These are phyloP conservation scores for Chalcis sispes DNA, from an alignment of 2,888 invertebrate genomes.

Conservation along the genomic window DNA sequence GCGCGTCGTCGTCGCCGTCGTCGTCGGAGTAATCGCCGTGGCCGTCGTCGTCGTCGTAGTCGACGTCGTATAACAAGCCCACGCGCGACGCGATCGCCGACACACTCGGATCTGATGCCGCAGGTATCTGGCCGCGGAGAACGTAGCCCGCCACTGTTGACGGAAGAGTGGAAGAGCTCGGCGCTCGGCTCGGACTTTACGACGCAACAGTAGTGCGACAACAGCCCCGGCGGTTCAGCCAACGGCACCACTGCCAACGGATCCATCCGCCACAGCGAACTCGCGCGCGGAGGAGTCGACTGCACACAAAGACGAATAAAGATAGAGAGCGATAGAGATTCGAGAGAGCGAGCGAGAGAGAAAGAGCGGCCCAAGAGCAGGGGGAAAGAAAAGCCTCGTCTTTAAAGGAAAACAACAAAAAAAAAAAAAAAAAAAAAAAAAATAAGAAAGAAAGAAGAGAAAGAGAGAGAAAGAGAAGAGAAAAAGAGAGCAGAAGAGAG, in stretches of 20 bases:
- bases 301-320: no score
- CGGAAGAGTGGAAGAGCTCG: neutral
- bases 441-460: neutral
- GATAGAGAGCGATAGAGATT: no score
- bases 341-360: no score
- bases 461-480: constrained; percentile 14
- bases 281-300: no score
- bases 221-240: neutral
- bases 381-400: no score
- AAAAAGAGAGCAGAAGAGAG: constrained; percentile 11
- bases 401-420: neutral
- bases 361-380: no score
- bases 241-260: no score
- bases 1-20: constrained; percentile 3
- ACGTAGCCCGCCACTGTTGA: neutral
- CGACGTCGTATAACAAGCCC: neutral
- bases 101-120: constrained; percentile 2
- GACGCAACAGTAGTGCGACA: neutral
- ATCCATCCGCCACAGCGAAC: no score
- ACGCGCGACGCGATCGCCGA: constrained; percentile 7
- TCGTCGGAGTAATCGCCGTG: neutral
- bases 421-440: no score
- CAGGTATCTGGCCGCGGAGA: neutral
- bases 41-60: neutral
- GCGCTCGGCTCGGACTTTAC: neutral